Evolutionary conservation across 2,888 invertebrate genomes (phyloP), one percentile per base, ranked within the genome.

Genomic region (Cephus runcator): DNA sequence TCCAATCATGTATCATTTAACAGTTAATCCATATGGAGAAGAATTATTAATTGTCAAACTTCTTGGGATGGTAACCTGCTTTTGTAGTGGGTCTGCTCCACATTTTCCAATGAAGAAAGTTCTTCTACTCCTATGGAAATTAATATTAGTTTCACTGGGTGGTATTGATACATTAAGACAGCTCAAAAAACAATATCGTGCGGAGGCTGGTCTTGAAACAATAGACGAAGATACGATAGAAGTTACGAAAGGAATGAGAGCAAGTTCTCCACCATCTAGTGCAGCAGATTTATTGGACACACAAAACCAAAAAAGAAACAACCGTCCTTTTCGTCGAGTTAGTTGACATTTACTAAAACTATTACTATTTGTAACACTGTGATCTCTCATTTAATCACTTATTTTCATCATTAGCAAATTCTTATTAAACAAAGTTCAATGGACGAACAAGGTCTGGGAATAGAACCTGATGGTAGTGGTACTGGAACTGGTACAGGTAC

Each of bases 81-180:
- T 99, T 90, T 99, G 99, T 92, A 97, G 98, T 85, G 99, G 99
- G 1, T 95, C 96, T 35, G 97, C 98, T 11, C 98, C 99, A 31
- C 98, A 99, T 92, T 99, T 98, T 92, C 99, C 99, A 4, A 99
- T 99, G 95, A 99, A 98, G 91, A 99, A 99, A 92, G 97, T 99
- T 12, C 93, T 99, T 31, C 92, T 99, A 75, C 92, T 99, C 31
- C 91, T 99, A 2, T 99, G 99, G 99, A 99, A 99, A 93, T 94
- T 98, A 12, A 94, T 99, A 79, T 93, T 99, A 76, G 95, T 98
- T 3, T 96, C 97, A 23, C 93, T 99, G 75, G 99, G 99, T 34
- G 99, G 99, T 11, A 97, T 97, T 88, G 95, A 96, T 79, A 95
- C 96, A 78, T 92, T 99, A 36, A 95, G 96, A 87, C 94, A 95